Evolutionary conservation across 2,888 invertebrate species (phyloP), one percentile per base, ranked within the genome.

Genomic region (Trissonchulus latispiculum): DNA sequence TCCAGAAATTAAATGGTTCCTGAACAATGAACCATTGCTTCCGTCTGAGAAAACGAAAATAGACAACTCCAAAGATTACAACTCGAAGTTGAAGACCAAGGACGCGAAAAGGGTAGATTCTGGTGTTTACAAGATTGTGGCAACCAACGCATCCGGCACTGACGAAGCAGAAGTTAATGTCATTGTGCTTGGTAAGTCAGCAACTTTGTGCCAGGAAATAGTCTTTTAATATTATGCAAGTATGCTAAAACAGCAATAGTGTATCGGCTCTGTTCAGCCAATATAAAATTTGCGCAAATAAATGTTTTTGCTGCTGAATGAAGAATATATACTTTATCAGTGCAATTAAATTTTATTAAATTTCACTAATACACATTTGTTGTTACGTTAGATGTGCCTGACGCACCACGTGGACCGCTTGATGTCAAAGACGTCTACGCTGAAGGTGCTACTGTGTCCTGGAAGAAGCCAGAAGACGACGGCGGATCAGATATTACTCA

Each of bases 401-500:
- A 78, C 15, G 75, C 77, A 35, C 95, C 95, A 59, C 89, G 89
- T 83, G 95, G 94, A 76, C 95, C 95, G 73, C 86, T 96, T 23
- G 87, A 89, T 37, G 91, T 92, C 81, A 89, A 89, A 1, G 90
- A 90, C 72, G 90, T 91, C 3, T 91, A 92, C 1, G 93, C 92
- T 80, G 93, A 94, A 76, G 88, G 91, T n/a, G 89, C 94, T 70
- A 90, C 92, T 1, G 85, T 95, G 18, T 88, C 90, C 29, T 95
- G 95, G 95, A 89, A 90, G 80, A 90, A 91, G 80, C 93, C 95
- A 1, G 86, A 87, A 73, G 94, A 95, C 83, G 91, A 95, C 82
- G 95, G 95, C 76, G 95, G 95, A 75, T 91, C 93, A 76, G 93
- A 94, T 74, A 91, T 95, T 77, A 92, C 92, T 67, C 86, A 86